Evolutionary conservation across 2,888 invertebrate genomes (phyloP), one percentile per base, ranked within the genome.

Genomic region (Pheosia tremula): DNA sequence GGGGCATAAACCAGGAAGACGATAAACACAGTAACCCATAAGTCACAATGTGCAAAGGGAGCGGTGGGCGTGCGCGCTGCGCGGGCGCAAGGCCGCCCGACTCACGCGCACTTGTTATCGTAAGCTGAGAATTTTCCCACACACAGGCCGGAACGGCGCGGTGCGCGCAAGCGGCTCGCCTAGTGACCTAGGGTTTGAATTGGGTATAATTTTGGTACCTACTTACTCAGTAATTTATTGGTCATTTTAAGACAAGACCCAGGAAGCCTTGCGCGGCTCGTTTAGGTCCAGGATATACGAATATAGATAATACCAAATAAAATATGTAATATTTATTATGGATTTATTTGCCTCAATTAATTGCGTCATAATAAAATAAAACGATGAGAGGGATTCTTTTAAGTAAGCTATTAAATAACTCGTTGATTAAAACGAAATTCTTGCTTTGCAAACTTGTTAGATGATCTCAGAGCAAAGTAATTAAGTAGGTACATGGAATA

Each of bases 41-140:
- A 9, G 11, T 55, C 55, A 55, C 39, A 39, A 38, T 11, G 8
- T n/a, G 49, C 39, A 47, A 60, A 68, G 63, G 59, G 72, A 73
- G 75, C 63, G 75, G 74, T 68, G 66, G 71, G 74, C 71, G 76
- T 71, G 73, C 5, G 50, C 45, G 47, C 58, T 54, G 63, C 66
- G 64, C 69, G 11, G 62, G 54, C 69, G 71, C 77, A 78, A 77
- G 77, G 77, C 66, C 77, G 77, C 56, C 49, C 64, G 59, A 62
- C 67, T 75, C 77, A 77, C 77, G 77, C 74, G 68, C 74, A 76
- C 74, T 75, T 76, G 74, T 70, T 63, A 49, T 47, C 52, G 56
- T n/a, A 11, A 10, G 57, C 24, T 24, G 11, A 67, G 56, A 66
- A 61, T 67, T 64, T 77, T 77, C 77, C 77, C 77, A 77, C 77